These are phyloP conservation scores for Leptopilina myrica DNA, from an alignment of 2,888 invertebrate species.

Conservation along the genomic window DNA sequence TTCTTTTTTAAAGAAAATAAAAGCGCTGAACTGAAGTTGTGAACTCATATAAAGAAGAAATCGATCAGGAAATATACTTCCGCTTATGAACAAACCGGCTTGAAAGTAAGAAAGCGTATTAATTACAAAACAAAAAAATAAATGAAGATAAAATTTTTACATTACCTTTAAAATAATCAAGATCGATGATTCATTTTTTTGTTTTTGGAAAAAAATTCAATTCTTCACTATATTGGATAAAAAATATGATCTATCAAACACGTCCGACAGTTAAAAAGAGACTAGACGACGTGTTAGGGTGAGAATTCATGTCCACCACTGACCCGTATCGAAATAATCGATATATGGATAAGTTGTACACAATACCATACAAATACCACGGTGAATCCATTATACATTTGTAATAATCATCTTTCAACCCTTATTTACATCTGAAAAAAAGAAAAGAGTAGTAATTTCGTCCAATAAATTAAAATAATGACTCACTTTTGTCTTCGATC, in stretches of 20 bases:
- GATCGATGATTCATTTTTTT: constrained; percentile 5
- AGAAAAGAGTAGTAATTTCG: neutral
- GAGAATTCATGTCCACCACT: constrained; percentile 62
- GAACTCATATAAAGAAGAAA: constrained; percentile 3
- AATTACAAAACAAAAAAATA: neutral
- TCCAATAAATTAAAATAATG: neutral
- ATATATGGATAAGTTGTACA: constrained; percentile 68
- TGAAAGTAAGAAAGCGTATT: neutral
- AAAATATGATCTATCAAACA: constrained; percentile 40
- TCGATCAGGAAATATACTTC: constrained; percentile 14
- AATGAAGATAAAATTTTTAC: neutral
- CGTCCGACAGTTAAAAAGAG: constrained; percentile 58
- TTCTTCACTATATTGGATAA: neutral
- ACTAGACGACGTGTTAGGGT: constrained; percentile 60
- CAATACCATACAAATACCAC: constrained; percentile 25
- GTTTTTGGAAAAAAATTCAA: constrained; percentile 7
- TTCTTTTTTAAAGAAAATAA: neutral
- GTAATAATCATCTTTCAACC: neutral
- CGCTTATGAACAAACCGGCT: neutral
- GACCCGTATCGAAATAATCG: constrained; percentile 72
- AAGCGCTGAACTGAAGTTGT: constrained; percentile 7
- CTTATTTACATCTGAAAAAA: neutral
- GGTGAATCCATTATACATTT: neutral
- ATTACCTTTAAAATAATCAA: constrained; percentile 25
- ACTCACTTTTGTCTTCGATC: neutral